Conservation (phyloP, 2,113 vertebrate genomes). For the Cricetomys ansorgei region DNA sequence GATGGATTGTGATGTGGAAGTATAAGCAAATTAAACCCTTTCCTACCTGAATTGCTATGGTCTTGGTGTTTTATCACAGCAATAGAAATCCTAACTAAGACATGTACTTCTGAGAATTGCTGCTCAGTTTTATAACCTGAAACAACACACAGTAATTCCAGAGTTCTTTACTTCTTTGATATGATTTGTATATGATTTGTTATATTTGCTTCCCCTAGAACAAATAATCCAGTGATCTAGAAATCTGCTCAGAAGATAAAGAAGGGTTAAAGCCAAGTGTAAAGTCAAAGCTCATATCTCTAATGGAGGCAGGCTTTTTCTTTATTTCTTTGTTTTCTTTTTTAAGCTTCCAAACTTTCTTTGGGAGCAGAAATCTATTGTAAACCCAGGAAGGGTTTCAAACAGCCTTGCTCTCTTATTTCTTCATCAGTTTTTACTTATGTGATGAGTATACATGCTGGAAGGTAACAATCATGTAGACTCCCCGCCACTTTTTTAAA, state of each 20-base stretch:
- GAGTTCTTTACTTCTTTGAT: slow-evolving; percentile 23
- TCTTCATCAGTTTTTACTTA: neutral
- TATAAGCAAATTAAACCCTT: neutral
- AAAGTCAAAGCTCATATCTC: neutral
- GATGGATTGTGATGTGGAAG: neutral
- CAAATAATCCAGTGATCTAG: neutral
- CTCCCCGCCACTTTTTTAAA: slow-evolving; percentile 4
- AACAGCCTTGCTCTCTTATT: neutral
- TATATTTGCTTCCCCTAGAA: neutral
- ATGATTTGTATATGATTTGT: slow-evolving; percentile 37
- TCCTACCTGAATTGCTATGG: neutral
- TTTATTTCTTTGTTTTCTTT: neutral
- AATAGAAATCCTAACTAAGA: neutral
- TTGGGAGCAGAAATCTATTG: slow-evolving; percentile 28
- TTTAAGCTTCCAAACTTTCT: neutral
- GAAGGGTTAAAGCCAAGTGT: neutral
- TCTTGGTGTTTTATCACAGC: neutral
- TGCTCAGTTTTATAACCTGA: neutral
- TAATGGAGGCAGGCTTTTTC: neutral
- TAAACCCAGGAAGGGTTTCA: neutral
- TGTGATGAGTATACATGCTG: neutral
- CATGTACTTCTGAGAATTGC: neutral
- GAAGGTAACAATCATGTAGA: slow-evolving; percentile 1
- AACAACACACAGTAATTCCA: neutral
- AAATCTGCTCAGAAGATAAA: slow-evolving; percentile 16